Percentiles rank a stretch among this genome's conserved stretches.
Evolutionary conservation across 1,140 invertebrate species (phyloP).

Genomic region (Mya arenaria): DNA sequence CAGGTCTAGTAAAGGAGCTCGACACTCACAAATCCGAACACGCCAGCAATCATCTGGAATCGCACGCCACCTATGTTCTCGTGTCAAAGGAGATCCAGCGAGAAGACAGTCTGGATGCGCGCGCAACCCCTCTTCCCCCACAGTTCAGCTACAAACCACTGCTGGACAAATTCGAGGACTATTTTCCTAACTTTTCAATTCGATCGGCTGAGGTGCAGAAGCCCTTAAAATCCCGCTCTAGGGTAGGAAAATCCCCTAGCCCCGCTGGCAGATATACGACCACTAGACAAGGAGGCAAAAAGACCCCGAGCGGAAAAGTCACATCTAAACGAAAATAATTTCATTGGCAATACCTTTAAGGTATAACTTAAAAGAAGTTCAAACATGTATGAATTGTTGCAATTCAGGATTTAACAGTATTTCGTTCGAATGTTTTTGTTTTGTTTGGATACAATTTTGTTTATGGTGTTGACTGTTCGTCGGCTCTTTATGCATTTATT

Average conservation of each 20-base stretch:
- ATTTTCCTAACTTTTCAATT: conserved; percentile 65
- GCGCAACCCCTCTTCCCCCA: conserved; percentile 33
- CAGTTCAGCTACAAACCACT: conserved; percentile 65
- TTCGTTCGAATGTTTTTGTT: too few relatives aligned
- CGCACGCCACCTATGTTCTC: conserved; percentile 69
- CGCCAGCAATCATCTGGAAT: conserved; percentile 64
- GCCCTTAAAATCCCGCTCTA: conserved; percentile 35
- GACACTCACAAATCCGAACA: conserved; percentile 64
- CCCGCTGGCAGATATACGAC: conserved; percentile 61
- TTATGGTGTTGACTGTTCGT: too few relatives aligned
- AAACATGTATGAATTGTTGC: too few relatives aligned
- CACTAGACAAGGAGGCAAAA: conserved; percentile 24
- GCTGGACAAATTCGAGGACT: conserved; percentile 61
- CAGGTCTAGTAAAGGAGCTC: conserved; percentile 68
- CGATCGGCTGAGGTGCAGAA: conserved; percentile 59
- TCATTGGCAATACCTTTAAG: too few relatives aligned
- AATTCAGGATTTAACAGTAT: too few relatives aligned
- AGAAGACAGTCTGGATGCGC: conserved; percentile 26
- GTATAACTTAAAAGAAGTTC: too few relatives aligned
- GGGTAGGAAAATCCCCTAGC: conserved; percentile 61
- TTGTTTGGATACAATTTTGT: too few relatives aligned
- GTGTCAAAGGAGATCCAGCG: conserved; percentile 61
- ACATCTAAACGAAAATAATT: conserved; percentile 39
- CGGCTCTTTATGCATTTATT: too few relatives aligned
- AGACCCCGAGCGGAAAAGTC: conserved; percentile 23